Percentiles rank a stretch among this genome's conserved stretches.
Evolutionary conservation across 2,113 vertebrate species (phyloP).

Genomic region (Vidua chalybeata): DNA sequence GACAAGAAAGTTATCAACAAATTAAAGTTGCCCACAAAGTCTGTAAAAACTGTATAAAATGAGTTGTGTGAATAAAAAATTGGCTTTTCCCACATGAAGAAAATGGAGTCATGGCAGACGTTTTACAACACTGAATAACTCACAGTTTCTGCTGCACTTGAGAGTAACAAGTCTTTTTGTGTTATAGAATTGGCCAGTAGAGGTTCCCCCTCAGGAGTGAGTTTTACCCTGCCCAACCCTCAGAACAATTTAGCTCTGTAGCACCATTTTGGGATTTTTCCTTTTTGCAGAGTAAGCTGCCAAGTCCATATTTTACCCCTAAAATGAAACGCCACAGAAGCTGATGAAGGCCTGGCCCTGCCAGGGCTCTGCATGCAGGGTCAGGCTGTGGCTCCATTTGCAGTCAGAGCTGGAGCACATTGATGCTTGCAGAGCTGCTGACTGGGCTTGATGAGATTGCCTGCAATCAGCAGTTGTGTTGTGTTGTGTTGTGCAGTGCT

Average conservation of each 20-base stretch:
- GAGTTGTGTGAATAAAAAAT: neutral
- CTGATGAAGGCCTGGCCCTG: neutral
- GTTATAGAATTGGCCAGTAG: neutral
- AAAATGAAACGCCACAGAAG: neutral
- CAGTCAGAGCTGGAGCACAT: neutral
- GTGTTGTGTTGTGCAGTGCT: neutral
- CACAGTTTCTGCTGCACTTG: neutral
- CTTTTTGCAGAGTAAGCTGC: neutral
- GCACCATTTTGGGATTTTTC: neutral
- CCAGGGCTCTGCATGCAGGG: neutral
- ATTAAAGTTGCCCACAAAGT: neutral
- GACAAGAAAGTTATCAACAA: neutral
- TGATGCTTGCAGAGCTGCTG: slow-evolving; percentile 23
- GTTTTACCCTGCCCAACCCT: neutral
- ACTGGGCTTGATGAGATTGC: neutral
- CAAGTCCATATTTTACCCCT: neutral
- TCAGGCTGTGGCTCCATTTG: neutral
- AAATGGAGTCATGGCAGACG: neutral
- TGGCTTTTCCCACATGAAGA: neutral
- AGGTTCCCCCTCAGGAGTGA: neutral
- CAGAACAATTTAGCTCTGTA: neutral
- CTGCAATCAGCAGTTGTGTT: neutral
- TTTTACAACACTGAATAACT: neutral
- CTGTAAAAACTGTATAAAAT: neutral
- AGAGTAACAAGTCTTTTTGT: neutral